These are phyloP conservation scores for Caerostris extrusa DNA, from an alignment of 1,140 invertebrate genomes.

Conservation along the genomic window DNA sequence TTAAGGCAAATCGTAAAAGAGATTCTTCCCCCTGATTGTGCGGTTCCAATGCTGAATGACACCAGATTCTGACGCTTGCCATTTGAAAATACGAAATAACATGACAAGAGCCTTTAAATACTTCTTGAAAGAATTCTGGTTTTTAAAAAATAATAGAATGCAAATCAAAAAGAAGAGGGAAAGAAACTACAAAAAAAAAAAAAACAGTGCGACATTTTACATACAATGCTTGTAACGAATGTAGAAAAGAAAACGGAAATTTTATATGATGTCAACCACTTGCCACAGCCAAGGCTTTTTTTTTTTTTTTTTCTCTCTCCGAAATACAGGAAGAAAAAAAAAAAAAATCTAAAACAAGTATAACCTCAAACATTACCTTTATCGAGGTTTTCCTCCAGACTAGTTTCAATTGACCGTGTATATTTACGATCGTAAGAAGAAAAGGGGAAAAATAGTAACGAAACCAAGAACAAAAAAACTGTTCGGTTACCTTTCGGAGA, in stretches of 20 bases:
- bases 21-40: too few species aligned
- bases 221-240: not conserved
- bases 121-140: too few species aligned
- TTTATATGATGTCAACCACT: not conserved
- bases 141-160: too few species aligned
- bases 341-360: too few species aligned
- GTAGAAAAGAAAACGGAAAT: not conserved
- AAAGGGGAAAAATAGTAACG: not conserved
- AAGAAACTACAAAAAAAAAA: too few species aligned
- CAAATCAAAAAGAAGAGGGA: too few species aligned
- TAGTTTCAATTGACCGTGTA: conserved; percentile 18
- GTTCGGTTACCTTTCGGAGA: conserved; percentile 24
- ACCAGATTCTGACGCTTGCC: too few species aligned
- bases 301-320: not conserved
- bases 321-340: not conserved
- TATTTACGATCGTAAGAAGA: conserved; percentile 41
- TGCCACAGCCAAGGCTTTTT: not conserved
- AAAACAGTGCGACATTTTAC: not conserved
- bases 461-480: not conserved
- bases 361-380: conserved; percentile 22
- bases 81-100: too few species aligned
- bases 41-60: too few species aligned
- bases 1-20: too few species aligned
- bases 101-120: too few species aligned
- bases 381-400: conserved; percentile 19